Percentiles rank a stretch among this genome's conserved stretches.
These are phyloP conservation scores for Acleris laterana DNA, from an alignment of 2,888 invertebrate genomes.

Conservation along the genomic window DNA sequence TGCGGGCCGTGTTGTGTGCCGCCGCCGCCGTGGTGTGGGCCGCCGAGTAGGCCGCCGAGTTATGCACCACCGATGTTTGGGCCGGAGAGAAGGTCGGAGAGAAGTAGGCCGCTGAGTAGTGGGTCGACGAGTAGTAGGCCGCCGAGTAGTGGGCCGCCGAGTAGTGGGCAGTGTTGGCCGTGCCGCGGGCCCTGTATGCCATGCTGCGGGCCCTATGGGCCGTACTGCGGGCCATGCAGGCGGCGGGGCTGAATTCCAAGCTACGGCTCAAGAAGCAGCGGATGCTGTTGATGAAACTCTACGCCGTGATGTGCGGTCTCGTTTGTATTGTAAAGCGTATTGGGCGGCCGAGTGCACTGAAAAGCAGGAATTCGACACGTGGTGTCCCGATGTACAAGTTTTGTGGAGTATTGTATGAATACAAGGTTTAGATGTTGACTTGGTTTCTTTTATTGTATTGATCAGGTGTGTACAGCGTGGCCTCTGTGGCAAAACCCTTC, in stretches of 20 bases:
- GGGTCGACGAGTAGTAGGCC: too few species aligned
- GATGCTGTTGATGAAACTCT: neutral
- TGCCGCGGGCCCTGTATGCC: too few species aligned
- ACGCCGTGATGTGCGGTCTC: neutral
- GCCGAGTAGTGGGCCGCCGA: too few species aligned
- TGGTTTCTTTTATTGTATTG: neutral
- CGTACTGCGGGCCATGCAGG: neutral
- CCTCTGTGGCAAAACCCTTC: too few species aligned
- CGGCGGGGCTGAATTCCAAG: too few species aligned
- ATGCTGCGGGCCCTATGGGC: too few species aligned
- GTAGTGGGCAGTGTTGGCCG: neutral
- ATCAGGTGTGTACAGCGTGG: too few species aligned
- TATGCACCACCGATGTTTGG: too few species aligned
- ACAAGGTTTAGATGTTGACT: neutral
- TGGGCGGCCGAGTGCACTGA: neutral
- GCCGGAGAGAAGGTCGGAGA: too few species aligned
- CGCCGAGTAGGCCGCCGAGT: too few species aligned
- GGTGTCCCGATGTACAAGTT: neutral
- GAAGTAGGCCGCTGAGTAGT: too few species aligned
- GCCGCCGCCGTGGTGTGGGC: neutral
- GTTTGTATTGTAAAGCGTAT: too few species aligned
- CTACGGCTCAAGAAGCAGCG: neutral
- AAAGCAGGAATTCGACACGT: neutral
- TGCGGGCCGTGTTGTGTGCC: neutral
- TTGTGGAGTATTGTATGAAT: constrained; percentile 1